Evolutionary conservation across 2,888 invertebrate genomes (phyloP), one percentile per base, ranked within the genome.

Genomic region (Chrysolina haemoptera): DNA sequence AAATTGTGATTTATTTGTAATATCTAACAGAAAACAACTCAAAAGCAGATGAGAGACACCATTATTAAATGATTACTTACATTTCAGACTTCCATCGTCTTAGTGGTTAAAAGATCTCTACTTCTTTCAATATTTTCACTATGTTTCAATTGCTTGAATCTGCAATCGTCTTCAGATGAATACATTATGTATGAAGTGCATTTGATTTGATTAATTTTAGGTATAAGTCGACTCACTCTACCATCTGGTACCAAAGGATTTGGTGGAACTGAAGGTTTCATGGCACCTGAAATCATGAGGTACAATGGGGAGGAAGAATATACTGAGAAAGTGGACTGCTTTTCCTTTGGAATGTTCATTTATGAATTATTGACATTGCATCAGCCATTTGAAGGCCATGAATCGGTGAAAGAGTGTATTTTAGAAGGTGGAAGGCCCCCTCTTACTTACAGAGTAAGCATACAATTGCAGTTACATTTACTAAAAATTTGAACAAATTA

Each of bases 301-400:
- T 98, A 97, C 88, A 99, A 98, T 86, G 99, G 99, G 0, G 99
- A 99, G 87, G 98, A 98, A 86, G 98, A 98, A 82, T 99, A 99
- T 82, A 99, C 98, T 0, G 98, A 98, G 85, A 99, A 99, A 91
- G 98, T 98, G 73, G 99, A 99, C 86, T 98, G 98, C 81, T 99
- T 99, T 88, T 99, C 99, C 0, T 99, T 98, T 89, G 99, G 98
- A 18, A 99, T 99, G 98, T 95, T 99, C 85, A 90, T 99, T 81
- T 99, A 98, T 88, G 99, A 99, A 88, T 91, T 99, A 79, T 89
- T 99, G 67, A 97, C 98, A 0, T 90, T 98, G 63, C 93, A 97
- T 62, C 96, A 96, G 85, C 99, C 99, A 0, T 98, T 98, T 85
- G 98, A 98, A 84, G 97, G 97, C 0, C 96, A 98, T 84, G 98